Conservation (phyloP, 1,140 invertebrate species). For the Scylla paramamosain region DNA sequence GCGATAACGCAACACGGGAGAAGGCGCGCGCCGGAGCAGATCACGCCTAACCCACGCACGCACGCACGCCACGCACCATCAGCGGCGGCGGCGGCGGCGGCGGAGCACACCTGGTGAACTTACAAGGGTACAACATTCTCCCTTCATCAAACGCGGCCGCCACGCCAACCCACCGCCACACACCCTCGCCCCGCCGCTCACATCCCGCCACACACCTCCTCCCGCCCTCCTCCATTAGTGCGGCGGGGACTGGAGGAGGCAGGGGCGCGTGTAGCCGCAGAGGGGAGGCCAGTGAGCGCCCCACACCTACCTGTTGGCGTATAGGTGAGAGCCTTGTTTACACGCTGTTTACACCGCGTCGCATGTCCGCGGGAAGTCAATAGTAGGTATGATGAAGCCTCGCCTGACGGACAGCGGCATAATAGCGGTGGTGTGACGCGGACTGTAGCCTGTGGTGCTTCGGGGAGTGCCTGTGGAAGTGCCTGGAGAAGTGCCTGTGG, state of each 20-base stretch:
- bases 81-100: slow-evolving; percentile 36
- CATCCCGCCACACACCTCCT: neutral
- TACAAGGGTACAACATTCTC: slow-evolving; percentile 58
- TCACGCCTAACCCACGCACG: slow-evolving; percentile 26
- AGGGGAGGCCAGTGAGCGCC: neutral
- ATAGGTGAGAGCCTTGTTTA: neutral
- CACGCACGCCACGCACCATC: neutral
- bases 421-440: too few species aligned
- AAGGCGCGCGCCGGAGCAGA: slow-evolving; percentile 47
- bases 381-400: neutral
- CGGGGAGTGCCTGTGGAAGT: too few species aligned
- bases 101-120: slow-evolving; percentile 59
- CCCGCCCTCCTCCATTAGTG: neutral
- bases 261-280: slow-evolving; percentile 26
- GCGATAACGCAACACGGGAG: neutral
- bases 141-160: slow-evolving; percentile 66
- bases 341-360: neutral
- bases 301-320: neutral
- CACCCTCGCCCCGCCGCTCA: slow-evolving; percentile 31
- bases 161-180: slow-evolving; percentile 67
- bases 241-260: slow-evolving; percentile 16
- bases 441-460: too few species aligned
- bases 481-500: too few species aligned
- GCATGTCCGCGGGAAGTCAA: neutral
- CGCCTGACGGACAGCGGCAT: neutral